Evolutionary conservation across 2,113 vertebrate genomes (phyloP).

Genomic region (Craseonycteris thonglongyai): DNA sequence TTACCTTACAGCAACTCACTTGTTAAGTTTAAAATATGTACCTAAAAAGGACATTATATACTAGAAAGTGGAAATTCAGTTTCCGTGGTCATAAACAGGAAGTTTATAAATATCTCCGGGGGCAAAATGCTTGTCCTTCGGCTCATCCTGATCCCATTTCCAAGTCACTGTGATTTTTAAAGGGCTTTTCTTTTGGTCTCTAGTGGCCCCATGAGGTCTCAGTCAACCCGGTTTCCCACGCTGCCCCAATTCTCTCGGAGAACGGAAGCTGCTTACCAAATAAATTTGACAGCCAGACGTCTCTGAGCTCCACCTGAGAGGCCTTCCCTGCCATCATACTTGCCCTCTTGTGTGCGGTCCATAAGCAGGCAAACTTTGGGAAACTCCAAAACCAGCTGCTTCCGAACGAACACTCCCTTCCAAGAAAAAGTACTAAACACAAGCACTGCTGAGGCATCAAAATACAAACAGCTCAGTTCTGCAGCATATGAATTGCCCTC

Average conservation of each 20-base stretch:
- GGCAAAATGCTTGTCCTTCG: not conserved
- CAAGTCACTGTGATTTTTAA: not conserved
- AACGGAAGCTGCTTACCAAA: not conserved
- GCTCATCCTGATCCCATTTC: not conserved
- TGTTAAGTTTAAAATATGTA: not conserved
- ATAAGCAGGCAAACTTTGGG: not conserved
- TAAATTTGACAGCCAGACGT: not conserved
- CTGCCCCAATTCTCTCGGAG: not conserved
- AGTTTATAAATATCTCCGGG: not conserved
- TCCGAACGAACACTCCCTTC: not conserved
- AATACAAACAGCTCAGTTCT: not conserved
- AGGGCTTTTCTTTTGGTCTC: not conserved
- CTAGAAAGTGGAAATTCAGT: not conserved
- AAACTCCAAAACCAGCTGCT: not conserved
- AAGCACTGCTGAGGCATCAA: not conserved
- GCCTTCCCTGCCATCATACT: not conserved
- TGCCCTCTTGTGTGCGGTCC: not conserved
- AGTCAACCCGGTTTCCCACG: not conserved
- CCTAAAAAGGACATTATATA: not conserved
- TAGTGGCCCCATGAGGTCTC: not conserved
- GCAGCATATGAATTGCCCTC: not conserved
- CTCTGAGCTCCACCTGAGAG: not conserved
- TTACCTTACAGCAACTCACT: not conserved
- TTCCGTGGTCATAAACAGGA: not conserved
- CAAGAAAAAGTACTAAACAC: not conserved